Evolutionary conservation across 2,888 invertebrate genomes (phyloP), one percentile per base, ranked within the genome.

Genomic region (Brenthis daphne): DNA sequence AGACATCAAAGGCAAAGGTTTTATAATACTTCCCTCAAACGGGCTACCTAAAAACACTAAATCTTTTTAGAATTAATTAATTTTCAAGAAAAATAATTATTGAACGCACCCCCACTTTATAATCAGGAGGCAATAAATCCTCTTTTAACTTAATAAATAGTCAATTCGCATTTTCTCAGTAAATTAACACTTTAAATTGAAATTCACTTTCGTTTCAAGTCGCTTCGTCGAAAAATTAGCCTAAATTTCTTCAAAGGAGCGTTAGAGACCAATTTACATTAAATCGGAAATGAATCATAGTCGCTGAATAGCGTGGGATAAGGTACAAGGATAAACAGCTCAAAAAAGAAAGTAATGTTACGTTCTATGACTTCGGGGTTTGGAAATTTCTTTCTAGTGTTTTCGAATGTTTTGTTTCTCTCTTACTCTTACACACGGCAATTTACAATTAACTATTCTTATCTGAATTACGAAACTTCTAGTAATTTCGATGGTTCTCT

Each of bases 241-340:
- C n/a, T 11, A n/a, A 47, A 47, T 11, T 53, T 53, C 14, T 29
- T 64, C 64, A 64, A 66, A 60, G 54, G 65, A 51, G n/a, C 53
- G 33, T 37, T 57, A 65, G 53, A 66, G 53, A 53, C 47, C 51
- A 66, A 58, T 66, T 66, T 66, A 58, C n/a, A 60, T 60, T 60
- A 29, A 60, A 50, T 58, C 53, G 24, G 47, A 58, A 33, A n/a
- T 16, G 53, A 13, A 48, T 14, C 47, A 24, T 20, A 53, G 47
- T 58, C 13, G 24, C n/a, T 57, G 51, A 53, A 51, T 37, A 37
- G 6, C 37, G 6, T 37, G n/a, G 8, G 47, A 24, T 6, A 5
- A 51, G 13, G 20, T 43, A 51, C 13, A 53, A 53, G 37, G 16
- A 57, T 47, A 47, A 11, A 43, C 16, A 20, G 12, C 1, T 57